phyloP scores from a whole-genome alignment of 2,888 invertebrate species.

The Tetheella fluctuosa region DNA sequence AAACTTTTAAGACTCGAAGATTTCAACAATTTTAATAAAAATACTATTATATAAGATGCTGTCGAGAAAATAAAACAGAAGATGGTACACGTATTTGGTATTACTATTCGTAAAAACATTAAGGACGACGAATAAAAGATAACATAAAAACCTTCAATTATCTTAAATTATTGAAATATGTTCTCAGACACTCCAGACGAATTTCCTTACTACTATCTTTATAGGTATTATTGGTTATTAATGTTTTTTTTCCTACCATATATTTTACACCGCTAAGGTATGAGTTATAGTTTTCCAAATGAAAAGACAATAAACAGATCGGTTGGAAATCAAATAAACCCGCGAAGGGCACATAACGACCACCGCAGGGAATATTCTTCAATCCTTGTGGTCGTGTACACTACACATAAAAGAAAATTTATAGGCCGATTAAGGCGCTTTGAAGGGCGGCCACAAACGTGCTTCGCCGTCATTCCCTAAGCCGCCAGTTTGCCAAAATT shows the following conservation, averaged over 20 bases:
- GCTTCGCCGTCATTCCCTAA: conserved; percentile 63
- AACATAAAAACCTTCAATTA: no score
- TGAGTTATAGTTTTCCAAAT: not conserved
- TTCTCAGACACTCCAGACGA: no score
- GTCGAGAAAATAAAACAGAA: not conserved
- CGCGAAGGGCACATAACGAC: not conserved
- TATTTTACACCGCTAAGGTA: not conserved
- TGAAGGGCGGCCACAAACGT: conserved; percentile 67
- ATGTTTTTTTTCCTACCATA: not conserved
- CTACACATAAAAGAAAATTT: conserved; percentile 70
- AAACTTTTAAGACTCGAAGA: conserved; percentile 50
- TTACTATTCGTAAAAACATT: no score
- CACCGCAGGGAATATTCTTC: conserved; percentile 31
- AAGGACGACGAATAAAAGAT: no score
- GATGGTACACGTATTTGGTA: not conserved
- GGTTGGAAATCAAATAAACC: conserved; percentile 9
- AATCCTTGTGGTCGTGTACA: conserved; percentile 51
- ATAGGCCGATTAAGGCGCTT: conserved; percentile 72
- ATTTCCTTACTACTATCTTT: no score
- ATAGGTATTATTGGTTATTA: no score
- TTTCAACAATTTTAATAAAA: conserved; percentile 1
- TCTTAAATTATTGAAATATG: no score
- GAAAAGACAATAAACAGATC: conserved; percentile 7
- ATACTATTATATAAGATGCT: not conserved
- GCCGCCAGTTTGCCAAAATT: conserved; percentile 64